These are phyloP conservation scores for Deroplatys truncata DNA, from an alignment of 2,888 invertebrate species.

Conservation along the genomic window DNA sequence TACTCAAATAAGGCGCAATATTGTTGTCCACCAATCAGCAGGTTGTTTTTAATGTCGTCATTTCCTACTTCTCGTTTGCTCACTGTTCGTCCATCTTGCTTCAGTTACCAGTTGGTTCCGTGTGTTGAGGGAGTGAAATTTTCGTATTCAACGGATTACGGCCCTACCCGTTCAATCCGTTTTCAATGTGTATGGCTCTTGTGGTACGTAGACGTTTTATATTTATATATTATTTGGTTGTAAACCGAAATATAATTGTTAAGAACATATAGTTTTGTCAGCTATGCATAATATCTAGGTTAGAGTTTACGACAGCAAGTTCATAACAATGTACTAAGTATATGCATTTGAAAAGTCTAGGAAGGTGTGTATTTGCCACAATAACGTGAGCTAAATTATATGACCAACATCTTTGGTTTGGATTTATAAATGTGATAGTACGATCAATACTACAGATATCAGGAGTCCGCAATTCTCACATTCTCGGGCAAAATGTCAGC, in stretches of 20 bases:
- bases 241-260: not conserved
- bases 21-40: not conserved
- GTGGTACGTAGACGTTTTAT: constrained; percentile 56
- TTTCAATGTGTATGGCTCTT: constrained; percentile 85
- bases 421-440: not conserved
- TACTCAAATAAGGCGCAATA: not conserved
- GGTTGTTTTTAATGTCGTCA: constrained; percentile 8
- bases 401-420: not conserved
- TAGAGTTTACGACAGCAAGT: not conserved
- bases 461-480: not conserved
- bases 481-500: not conserved
- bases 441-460: not conserved
- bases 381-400: not conserved
- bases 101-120: constrained; percentile 27
- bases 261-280: not conserved
- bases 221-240: not conserved
- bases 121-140: constrained; percentile 17
- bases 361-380: no score
- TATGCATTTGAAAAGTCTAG: no score
- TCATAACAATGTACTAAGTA: not conserved
- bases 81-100: constrained; percentile 22
- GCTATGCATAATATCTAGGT: not conserved
- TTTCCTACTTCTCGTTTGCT: not conserved
- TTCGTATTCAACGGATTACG: constrained; percentile 24
- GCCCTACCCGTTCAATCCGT: constrained; percentile 42